These are phyloP conservation scores for Caenorhabditis angaria DNA, from an alignment of 2,888 invertebrate species.

Conservation along the genomic window DNA sequence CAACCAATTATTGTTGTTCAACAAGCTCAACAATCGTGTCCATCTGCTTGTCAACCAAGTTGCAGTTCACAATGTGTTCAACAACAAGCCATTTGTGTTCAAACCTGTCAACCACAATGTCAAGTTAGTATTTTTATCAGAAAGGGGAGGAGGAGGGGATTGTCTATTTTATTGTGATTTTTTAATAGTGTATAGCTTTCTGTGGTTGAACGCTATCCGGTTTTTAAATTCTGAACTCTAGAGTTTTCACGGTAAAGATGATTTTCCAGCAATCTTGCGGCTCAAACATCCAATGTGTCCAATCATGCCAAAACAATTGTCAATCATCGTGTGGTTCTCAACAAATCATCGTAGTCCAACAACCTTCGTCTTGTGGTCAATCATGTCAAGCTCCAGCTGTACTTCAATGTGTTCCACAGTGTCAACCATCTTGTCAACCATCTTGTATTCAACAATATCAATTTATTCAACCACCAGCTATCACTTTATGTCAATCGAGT, in stretches of 20 bases:
- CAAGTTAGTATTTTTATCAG: constrained; percentile 16
- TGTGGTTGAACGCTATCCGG: too few relatives aligned
- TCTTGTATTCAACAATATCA: constrained; percentile 54
- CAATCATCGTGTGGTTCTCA: constrained; percentile 56
- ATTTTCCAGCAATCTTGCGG: constrained; percentile 41
- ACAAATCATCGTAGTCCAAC: constrained; percentile 59
- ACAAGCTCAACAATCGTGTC: constrained; percentile 37
- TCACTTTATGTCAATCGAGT: constrained; percentile 57
- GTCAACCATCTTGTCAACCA: constrained; percentile 62
- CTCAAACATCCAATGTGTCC: constrained; percentile 42
- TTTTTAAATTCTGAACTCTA: too few relatives aligned
- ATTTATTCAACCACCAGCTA: constrained; percentile 55
- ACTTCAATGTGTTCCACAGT: constrained; percentile 64
- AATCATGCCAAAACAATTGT: constrained; percentile 50
- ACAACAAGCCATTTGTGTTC: constrained; percentile 48
- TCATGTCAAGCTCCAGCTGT: constrained; percentile 62
- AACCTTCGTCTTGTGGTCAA: constrained; percentile 56
- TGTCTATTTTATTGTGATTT: too few relatives aligned
- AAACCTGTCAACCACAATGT: constrained; percentile 54
- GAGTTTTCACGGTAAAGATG: neutral
- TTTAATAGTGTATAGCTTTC: too few relatives aligned
- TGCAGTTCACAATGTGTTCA: constrained; percentile 49
- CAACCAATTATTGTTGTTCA: constrained; percentile 42
- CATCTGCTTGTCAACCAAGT: constrained; percentile 51
- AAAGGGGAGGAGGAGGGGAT: too few relatives aligned